These are phyloP conservation scores for Rana temporaria DNA, from an alignment of 2,113 vertebrate genomes.

Conservation along the genomic window DNA sequence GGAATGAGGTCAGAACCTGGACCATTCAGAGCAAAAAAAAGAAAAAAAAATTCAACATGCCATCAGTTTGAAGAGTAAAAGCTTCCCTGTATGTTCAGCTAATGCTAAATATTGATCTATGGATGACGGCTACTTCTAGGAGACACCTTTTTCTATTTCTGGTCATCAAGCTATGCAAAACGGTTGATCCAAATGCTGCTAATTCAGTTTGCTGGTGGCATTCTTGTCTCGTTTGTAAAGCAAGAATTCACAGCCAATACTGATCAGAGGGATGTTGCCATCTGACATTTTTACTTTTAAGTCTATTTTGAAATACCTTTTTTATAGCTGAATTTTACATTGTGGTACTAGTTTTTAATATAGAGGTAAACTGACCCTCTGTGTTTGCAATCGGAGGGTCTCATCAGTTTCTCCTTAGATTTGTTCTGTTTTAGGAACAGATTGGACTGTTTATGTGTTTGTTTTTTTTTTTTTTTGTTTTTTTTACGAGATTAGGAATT, in stretches of 20 bases:
- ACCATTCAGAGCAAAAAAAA: background rate
- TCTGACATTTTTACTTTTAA: constrained; percentile 22
- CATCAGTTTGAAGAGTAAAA: background rate
- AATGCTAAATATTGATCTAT: background rate
- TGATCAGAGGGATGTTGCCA: constrained; percentile 22
- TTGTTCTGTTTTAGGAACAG: constrained; percentile 51
- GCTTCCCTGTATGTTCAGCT: background rate
- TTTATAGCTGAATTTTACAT: background rate
- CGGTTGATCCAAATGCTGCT: constrained; percentile 45
- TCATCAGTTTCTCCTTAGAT: background rate
- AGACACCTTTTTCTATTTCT: background rate
- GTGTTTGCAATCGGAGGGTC: background rate
- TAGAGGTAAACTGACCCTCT: background rate
- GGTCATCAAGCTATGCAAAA: constrained; percentile 50
- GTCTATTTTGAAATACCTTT: background rate
- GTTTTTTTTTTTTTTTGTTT: no score
- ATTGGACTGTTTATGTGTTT: background rate
- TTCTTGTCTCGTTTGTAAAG: constrained; percentile 12
- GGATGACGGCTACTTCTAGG: background rate
- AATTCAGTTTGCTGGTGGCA: constrained; percentile 20
- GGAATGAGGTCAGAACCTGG: background rate
- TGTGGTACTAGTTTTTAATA: constrained; percentile 25
- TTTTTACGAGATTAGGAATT: no score
- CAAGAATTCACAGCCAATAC: constrained; percentile 3
- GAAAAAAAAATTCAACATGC: background rate